These are phyloP conservation scores for Dorcus parallelipipedus DNA, from an alignment of 2,888 invertebrate species.

Conservation along the genomic window DNA sequence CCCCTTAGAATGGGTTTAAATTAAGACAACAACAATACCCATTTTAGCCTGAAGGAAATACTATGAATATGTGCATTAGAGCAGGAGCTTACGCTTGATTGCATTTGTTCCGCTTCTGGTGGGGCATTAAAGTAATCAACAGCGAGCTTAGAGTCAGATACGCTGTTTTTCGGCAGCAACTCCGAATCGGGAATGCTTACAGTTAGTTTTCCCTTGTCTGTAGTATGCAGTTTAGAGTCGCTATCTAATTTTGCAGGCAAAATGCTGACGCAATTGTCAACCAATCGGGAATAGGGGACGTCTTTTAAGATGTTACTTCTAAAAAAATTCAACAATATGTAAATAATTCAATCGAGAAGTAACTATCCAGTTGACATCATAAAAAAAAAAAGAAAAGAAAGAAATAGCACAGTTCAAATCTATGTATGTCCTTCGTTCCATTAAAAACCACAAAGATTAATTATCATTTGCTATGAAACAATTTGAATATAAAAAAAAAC, in stretches of 20 bases:
- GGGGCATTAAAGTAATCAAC: constrained; percentile 65
- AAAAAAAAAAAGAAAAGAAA: too few species aligned
- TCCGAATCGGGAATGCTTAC: constrained; percentile 51
- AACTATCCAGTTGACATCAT: too few species aligned
- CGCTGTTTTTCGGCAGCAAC: constrained; percentile 70
- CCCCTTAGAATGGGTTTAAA: too few species aligned
- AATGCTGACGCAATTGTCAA: constrained; percentile 61
- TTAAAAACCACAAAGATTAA: background rate
- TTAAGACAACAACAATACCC: too few species aligned
- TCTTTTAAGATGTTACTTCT: constrained; percentile 50
- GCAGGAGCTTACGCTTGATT: constrained; percentile 23
- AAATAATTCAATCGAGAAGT: too few species aligned
- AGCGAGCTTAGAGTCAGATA: constrained; percentile 81
- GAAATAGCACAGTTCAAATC: too few species aligned
- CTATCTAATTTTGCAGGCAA: constrained; percentile 61
- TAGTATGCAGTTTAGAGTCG: constrained; percentile 64
- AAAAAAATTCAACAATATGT: constrained; percentile 9
- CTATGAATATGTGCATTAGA: background rate
- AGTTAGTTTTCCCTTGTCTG: constrained; percentile 43
- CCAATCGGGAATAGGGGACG: constrained; percentile 76
- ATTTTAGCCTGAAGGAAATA: too few species aligned
- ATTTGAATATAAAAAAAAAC: background rate
- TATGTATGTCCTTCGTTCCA: too few species aligned
- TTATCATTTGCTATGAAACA: background rate
- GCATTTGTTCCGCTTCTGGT: constrained; percentile 42